A percentile compares a stretch with the other conserved stretches of the same genome.
These are phyloP conservation scores for Thryonomys swinderianus DNA, from an alignment of 2,113 vertebrate species.

Conservation along the genomic window DNA sequence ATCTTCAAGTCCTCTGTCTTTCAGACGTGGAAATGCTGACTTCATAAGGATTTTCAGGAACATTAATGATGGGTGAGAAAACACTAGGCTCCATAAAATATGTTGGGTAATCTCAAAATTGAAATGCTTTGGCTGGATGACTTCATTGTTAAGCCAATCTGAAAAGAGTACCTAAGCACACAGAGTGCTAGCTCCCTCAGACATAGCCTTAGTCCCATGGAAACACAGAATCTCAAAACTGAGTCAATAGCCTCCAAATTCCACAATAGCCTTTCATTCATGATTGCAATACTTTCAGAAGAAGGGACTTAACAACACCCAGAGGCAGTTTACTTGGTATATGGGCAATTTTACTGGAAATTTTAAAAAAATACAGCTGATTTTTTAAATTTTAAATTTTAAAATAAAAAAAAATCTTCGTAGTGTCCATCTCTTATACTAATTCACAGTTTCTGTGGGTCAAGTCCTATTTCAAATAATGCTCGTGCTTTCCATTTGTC, in stretches of 20 bases:
- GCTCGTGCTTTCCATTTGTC: not conserved
- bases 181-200: not conserved
- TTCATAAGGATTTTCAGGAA: not conserved
- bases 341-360: not conserved
- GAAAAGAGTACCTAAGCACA: not conserved
- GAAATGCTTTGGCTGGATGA: not conserved
- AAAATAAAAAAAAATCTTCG: not conserved
- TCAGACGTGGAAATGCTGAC: not conserved
- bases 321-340: not conserved
- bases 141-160: not conserved
- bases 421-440: not conserved
- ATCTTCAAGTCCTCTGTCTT: slow-evolving; percentile 19
- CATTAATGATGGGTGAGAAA: not conserved
- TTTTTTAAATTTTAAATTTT: not conserved
- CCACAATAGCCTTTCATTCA: not conserved
- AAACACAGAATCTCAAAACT: not conserved
- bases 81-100: not conserved
- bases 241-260: not conserved
- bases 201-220: not conserved
- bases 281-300: not conserved
- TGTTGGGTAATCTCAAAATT: not conserved
- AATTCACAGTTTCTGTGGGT: not conserved
- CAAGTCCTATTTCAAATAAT: not conserved
- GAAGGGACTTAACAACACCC: not conserved
- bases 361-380: not conserved